Evolutionary conservation across 92 coral and sea anemone genomes (phyloP).

Genomic region (Galaxea fascicularis): DNA sequence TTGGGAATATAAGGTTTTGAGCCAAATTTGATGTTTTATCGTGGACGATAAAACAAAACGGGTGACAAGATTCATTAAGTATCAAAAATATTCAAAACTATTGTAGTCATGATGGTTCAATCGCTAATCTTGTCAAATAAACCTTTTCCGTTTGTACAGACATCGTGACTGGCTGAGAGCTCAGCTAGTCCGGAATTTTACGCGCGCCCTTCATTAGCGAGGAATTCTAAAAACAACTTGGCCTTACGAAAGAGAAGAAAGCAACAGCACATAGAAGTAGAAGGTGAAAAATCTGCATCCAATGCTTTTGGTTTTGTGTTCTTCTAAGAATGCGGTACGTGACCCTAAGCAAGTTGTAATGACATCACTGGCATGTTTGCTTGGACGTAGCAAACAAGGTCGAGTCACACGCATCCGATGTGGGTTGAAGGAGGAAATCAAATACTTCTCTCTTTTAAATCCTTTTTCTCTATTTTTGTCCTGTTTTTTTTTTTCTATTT

Average conservation of each 20-base stretch:
- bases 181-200: slow-evolving; percentile 32
- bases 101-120: neutral
- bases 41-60: neutral
- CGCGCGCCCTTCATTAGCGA: neutral
- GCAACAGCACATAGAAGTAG: neutral
- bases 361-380: slow-evolving; percentile 41
- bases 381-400: slow-evolving; percentile 5
- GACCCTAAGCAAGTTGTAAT: neutral
- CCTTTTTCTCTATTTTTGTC: too few species aligned
- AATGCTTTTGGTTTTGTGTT: neutral
- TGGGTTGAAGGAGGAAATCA: too few species aligned
- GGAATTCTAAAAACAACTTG: neutral
- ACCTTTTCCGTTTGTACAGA: slow-evolving; percentile 32
- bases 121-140: slow-evolving; percentile 38
- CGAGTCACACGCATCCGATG: neutral
- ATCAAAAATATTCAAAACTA: slow-evolving; percentile 25
- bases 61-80: slow-evolving; percentile 3
- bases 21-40: neutral
- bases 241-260: neutral
- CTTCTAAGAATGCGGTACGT: neutral
- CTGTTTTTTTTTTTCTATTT: too few species aligned
- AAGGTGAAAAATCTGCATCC: neutral
- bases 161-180: slow-evolving; percentile 25
- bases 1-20: neutral
- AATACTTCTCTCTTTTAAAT: too few species aligned